Base-by-base conservation (phyloP, 2,113 vertebrate genomes). In the Galbula dea region DNA sequence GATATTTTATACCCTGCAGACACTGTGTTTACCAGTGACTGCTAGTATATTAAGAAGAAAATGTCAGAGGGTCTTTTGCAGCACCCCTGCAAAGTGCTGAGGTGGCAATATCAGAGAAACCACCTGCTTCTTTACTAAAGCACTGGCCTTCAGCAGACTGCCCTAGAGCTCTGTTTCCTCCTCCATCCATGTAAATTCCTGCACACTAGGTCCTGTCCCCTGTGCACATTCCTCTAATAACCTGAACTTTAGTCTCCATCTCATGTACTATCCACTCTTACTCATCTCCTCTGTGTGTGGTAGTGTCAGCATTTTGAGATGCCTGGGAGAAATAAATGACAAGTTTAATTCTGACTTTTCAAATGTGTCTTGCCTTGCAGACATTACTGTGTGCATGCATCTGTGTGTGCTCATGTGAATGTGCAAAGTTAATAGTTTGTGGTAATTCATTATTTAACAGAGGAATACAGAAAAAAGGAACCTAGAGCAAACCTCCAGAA, bases 341-440 rank as follows among this genome's bases (percentile, higher is more conserved):
- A 69, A 26, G 26, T 74, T 71, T 27, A 45, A 39, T 54, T 78
- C 26, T 39, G 45, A 65, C 29, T 8, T 73, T 80, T 65, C 41
- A 65, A 15, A 71, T 39, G 10, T 11, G 10, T 34, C 26, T 63
- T 1, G 4, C 36, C 37, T 71, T 80, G 55, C 46, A 83, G 51
- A 36, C 52, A 24, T 41, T 27, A 21, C 54, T 17, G 32, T 7
- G 24, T 9, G 51, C 2, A 0, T 17, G 26, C 17, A 39, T 54
- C 11, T 43, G 12, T 11, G 29, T 13, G 23, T 1, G 3, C 41
- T 65, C 30, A 46, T 18, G 21, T 0, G 1, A 63, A 41, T 1
- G 1, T 1, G 1, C 5, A 3, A 67, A 30, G 37, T 14, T 37
- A 34, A 34, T 30, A 58, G 7, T 2, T 65, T 63, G 46, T 30